Conservation (phyloP, 1,140 invertebrate species). For the Heliothis virescens region DNA sequence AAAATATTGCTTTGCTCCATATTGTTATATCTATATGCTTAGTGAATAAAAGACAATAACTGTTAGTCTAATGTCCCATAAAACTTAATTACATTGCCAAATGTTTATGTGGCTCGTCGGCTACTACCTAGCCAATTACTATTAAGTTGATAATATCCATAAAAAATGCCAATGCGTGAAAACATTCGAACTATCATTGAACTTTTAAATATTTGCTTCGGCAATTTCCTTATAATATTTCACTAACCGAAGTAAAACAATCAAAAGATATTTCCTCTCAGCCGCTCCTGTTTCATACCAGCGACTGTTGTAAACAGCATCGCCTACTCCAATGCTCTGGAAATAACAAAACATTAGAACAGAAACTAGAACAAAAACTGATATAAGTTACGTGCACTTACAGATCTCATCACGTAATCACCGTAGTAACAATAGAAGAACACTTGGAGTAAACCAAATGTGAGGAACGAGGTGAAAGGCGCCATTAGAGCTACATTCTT, state of each 20-base stretch:
- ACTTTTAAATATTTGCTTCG: background rate
- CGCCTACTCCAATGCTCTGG: constrained; percentile 52
- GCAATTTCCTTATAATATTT: background rate
- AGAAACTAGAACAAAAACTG: background rate
- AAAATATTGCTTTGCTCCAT: background rate
- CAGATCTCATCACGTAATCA: constrained; percentile 49
- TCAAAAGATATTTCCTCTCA: constrained; percentile 49
- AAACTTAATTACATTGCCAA: background rate
- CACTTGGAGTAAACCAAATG: constrained; percentile 46
- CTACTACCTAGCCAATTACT: background rate
- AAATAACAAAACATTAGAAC: constrained; percentile 34
- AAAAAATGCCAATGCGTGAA: background rate
- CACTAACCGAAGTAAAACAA: constrained; percentile 51
- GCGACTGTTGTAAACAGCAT: constrained; percentile 51
- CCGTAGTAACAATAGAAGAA: constrained; percentile 45
- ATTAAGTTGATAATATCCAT: background rate
- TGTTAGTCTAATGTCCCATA: constrained; percentile 13
- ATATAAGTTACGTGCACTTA: constrained; percentile 40
- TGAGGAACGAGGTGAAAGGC: constrained; percentile 49
- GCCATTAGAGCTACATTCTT: constrained; percentile 35
- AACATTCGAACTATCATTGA: background rate
- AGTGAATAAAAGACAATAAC: background rate
- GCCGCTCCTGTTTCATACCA: constrained; percentile 51
- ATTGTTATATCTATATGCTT: background rate
- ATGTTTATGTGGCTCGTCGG: background rate